These are phyloP conservation scores for Anguilla marmorata DNA, from an alignment of 2,797 vertebrate genomes.

Conservation along the genomic window DNA sequence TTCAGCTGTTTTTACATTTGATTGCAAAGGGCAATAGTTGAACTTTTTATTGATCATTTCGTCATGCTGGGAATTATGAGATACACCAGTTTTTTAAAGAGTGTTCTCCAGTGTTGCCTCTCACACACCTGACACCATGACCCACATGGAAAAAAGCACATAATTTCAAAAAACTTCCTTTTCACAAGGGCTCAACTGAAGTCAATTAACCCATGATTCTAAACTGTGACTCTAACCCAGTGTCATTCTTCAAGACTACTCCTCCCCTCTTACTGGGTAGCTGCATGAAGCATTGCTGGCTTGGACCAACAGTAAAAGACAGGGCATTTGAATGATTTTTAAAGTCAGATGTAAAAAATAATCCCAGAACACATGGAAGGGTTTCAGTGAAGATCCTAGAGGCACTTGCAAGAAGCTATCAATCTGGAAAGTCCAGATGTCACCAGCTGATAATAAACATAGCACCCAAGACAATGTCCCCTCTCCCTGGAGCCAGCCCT, in stretches of 20 bases:
- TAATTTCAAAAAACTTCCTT: background rate
- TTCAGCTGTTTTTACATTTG: background rate
- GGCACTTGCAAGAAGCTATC: conserved; percentile 65
- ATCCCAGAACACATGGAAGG: conserved; percentile 52
- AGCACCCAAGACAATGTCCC: conserved; percentile 58
- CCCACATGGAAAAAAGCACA: background rate
- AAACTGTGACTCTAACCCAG: background rate
- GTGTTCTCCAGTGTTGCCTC: background rate
- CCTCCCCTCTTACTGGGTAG: background rate
- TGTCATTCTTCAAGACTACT: background rate
- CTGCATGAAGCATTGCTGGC: conserved; percentile 55
- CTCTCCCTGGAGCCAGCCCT: conserved; percentile 40
- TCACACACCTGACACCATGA: background rate
- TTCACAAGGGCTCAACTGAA: background rate
- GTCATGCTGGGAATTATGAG: background rate
- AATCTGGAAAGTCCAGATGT: conserved; percentile 69
- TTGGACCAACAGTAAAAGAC: conserved; percentile 38
- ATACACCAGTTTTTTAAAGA: background rate
- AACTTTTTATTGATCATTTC: background rate
- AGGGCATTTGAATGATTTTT: background rate
- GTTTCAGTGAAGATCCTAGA: conserved; percentile 66
- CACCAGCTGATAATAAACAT: conserved; percentile 65
- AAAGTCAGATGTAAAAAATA: background rate
- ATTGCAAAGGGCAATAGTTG: background rate
- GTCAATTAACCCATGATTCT: background rate